Evolutionary conservation across 2,888 invertebrate species (phyloP), one percentile per base, ranked within the genome.

Genomic region (Dione vanillae): DNA sequence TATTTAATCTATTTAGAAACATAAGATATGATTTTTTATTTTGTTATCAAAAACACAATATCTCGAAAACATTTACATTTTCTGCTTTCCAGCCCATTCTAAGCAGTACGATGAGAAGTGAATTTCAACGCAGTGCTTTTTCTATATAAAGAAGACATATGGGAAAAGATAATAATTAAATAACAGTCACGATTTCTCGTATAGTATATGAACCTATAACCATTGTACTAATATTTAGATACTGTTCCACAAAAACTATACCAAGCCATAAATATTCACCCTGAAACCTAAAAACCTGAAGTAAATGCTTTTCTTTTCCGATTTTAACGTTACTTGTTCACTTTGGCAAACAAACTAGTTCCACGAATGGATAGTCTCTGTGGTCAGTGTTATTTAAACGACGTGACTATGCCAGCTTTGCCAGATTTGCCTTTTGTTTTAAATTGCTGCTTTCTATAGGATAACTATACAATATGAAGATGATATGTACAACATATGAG

Each of bases 321-420:
- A 58, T 66, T 67, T 66, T 49, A 58, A 40, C 47, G 47, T 20
- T 67, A 47, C 67, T 49, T 41, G 67, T 58, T n/a, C 56, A 45
- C 45, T 14, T 66, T 66, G 67, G 67, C 67, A 67, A 58, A 47
- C 47, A 9, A 37, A n/a, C 45, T 3, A 37, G 16, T 40, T 52
- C 9, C 16, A 16, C n/a, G 58, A 56, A 58, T n/a, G 58, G 58
- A 58, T 41, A 37, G 45, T 20, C 19, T 45, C 19, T 56, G 45
- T 41, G 58, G 58, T 47, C 67, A 56, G 20, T 58, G 49, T 49
- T 67, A 67, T 58, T 66, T 56, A 54, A 49, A 49, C 41, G 47
- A 20, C 37, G 58, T n/a, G 58, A 41, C 51, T 2, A 65, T 54
- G 52, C 52, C 52, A 65, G 56, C 47, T 37, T 19, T 14, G 20